Base-by-base conservation (phyloP, 2,797 vertebrate genomes). In the Acridotheres tristis region DNA sequence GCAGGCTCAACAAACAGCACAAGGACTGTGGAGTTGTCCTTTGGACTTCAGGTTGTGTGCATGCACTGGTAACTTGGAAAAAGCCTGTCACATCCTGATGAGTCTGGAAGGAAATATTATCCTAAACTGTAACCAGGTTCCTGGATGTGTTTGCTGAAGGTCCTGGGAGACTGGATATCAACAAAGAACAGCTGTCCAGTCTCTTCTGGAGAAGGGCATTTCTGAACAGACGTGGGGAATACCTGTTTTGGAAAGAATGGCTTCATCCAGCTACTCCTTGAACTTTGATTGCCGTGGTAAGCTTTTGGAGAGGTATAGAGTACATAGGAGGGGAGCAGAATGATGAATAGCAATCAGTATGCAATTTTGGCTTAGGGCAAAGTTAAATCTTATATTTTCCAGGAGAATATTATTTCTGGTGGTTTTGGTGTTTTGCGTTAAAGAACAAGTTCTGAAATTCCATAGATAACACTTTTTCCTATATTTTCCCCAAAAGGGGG, bases 391-490 rank as follows among this genome's bases (percentile, higher is more conserved):
- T 90, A 50, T 5, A 61, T 92, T 96, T 95, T 92, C 91, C 94
- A 96, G 71, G 30, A 84, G 77, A 93, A 54, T 66, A 61, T 92
- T 95, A 77, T 95, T 96, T 90, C 83, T 94, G 94, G 85, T 96
- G 93, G 85, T 93, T 96, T 96, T 87, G 91, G 91, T 95, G 80
- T 93, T 95, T 93, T 85, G 57, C 54, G 6, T 94, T 91, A 77
- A 94, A 84, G 82, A 88, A 75, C 57, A 47, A 91, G 81, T 78
- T 91, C 67, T 96, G 74, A 85, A 89, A 94, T 96, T 82, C 88
- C 89, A 74, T 43, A 93, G 94, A 94, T 96, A 94, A 94, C 88
- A 74, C 45, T 94, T 96, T 96, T 97, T 95, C 89, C 94, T 94
- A 87, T 4, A 54, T 94, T 96, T 95, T 38, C 88, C 91, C 94